Conservation (phyloP, 2,888 invertebrate species). For the Stegana nigrithorax region DNA sequence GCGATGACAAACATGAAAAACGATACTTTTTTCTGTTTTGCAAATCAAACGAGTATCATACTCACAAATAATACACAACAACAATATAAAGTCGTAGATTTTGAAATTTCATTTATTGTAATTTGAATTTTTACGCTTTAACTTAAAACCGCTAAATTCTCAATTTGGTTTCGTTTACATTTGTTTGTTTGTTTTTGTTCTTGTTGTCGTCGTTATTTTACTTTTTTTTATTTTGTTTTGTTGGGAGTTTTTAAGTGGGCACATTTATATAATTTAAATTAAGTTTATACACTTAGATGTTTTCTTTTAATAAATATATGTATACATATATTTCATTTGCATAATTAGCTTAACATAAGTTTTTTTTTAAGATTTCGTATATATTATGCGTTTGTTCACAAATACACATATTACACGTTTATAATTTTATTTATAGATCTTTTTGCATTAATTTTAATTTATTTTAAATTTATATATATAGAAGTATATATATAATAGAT, state of each 20-base stretch:
- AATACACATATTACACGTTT: conserved; percentile 23
- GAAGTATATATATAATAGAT: no score
- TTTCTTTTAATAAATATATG: no score
- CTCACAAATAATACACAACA: neutral
- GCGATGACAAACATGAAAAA: no score
- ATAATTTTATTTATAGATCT: conserved; percentile 34
- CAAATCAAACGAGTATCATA: neutral
- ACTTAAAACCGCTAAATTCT: conserved; percentile 55
- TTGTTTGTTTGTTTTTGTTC: conserved; percentile 30
- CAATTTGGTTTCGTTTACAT: conserved; percentile 43
- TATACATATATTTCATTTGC: conserved; percentile 5
- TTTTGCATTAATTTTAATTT: conserved; percentile 22
- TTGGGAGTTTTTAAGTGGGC: conserved; percentile 21
- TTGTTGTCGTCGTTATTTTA: conserved; percentile 15
- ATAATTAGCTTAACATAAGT: neutral
- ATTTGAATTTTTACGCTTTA: conserved; percentile 27
- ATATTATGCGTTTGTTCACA: conserved; percentile 19
- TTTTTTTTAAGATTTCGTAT: neutral
- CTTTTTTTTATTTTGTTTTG: conserved; percentile 21
- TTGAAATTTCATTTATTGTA: conserved; percentile 31
- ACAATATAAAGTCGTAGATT: neutral
- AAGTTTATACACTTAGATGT: conserved; percentile 14
- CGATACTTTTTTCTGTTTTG: conserved; percentile 35
- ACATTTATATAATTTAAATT: conserved; percentile 27
- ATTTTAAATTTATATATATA: conserved; percentile 2